These are phyloP conservation scores for Oeneis ivallda DNA, from an alignment of 2,888 invertebrate genomes.

Conservation along the genomic window DNA sequence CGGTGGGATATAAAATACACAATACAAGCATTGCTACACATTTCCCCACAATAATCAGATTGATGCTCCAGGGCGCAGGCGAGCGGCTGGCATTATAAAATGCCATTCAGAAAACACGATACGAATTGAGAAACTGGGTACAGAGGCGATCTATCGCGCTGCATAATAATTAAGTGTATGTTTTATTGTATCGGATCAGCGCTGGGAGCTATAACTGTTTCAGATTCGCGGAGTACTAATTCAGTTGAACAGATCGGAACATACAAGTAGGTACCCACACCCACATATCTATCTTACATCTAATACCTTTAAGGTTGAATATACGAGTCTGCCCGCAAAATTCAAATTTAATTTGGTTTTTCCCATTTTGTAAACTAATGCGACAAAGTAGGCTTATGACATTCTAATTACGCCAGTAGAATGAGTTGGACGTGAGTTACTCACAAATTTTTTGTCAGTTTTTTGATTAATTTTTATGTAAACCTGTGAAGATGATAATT, in stretches of 20 bases:
- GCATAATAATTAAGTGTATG: constrained; percentile 41
- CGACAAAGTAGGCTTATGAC: too few relatives aligned
- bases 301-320: too few relatives aligned
- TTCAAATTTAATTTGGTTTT: too few relatives aligned
- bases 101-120: constrained; percentile 42
- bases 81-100: constrained; percentile 44
- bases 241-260: constrained; percentile 17
- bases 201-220: constrained; percentile 39
- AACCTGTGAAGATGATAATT: too few relatives aligned
- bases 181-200: constrained; percentile 41
- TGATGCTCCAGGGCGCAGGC: constrained; percentile 40
- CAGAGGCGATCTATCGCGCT: constrained; percentile 36
- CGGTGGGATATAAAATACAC: too few relatives aligned
- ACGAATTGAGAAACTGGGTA: constrained; percentile 38
- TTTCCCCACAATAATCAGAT: constrained; percentile 40
- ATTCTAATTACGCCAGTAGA: too few relatives aligned
- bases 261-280: neutral
- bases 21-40: constrained; percentile 21
- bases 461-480: too few relatives aligned
- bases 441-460: too few relatives aligned
- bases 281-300: neutral
- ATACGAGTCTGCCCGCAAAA: too few relatives aligned
- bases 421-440: too few relatives aligned
- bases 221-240: constrained; percentile 17
- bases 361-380: too few relatives aligned